Conservation (phyloP, 2,113 vertebrate species). For the Xiphorhynchus elegans region DNA sequence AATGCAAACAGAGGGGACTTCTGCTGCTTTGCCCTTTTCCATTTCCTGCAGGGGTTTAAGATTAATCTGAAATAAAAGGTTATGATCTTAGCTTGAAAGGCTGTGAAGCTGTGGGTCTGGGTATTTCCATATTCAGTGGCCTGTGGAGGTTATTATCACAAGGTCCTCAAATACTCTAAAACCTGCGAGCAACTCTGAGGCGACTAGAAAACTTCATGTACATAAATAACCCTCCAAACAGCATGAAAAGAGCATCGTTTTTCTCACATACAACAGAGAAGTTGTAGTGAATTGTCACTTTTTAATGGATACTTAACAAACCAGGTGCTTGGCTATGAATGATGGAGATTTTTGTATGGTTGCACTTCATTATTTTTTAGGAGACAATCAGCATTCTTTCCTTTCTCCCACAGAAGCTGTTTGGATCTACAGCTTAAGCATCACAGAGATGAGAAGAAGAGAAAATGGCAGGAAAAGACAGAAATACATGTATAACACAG, state of each 20-base stretch:
- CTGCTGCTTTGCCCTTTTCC: not conserved
- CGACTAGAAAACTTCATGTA: not conserved
- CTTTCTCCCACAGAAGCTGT: not conserved
- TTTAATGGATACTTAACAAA: not conserved
- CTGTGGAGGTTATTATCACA: rapidly evolving
- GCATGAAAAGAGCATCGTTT: not conserved
- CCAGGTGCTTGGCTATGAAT: not conserved
- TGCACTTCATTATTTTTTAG: not conserved
- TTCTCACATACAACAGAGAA: not conserved
- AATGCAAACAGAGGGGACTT: not conserved
- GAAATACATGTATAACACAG: not conserved
- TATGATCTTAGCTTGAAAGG: not conserved
- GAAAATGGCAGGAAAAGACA: not conserved
- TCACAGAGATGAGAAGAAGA: not conserved
- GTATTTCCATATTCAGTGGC: not conserved
- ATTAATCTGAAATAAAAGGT: not conserved
- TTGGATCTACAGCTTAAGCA: not conserved
- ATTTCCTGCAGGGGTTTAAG: not conserved
- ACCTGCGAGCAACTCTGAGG: not conserved
- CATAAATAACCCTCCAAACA: not conserved
- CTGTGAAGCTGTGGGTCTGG: not conserved
- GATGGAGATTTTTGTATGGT: not conserved
- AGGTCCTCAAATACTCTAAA: not conserved
- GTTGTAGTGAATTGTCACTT: not conserved
- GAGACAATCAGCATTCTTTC: not conserved